Conservation (phyloP, 2,113 vertebrate genomes). For the Montifringilla adamsi region DNA sequence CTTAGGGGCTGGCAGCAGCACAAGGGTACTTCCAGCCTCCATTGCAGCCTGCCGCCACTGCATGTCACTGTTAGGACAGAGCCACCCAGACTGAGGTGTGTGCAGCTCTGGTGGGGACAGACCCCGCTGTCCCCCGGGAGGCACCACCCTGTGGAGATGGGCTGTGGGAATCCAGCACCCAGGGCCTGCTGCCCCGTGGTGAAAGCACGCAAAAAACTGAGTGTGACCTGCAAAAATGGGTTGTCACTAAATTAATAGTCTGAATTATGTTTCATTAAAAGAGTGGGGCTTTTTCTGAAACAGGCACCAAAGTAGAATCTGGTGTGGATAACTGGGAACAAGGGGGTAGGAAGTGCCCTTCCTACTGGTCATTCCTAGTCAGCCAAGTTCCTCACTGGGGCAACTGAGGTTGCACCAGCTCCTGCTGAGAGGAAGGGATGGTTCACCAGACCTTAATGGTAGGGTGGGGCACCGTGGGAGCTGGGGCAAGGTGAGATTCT, state of each 20-base stretch:
- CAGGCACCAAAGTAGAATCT: neutral
- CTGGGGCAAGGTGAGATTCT: neutral
- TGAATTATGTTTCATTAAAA: neutral
- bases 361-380: neutral
- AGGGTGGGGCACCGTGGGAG: fast-evolving
- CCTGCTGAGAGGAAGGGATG: neutral
- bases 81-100: neutral
- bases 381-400: neutral
- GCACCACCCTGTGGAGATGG: neutral
- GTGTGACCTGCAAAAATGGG: neutral
- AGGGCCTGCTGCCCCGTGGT: fast-evolving
- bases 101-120: neutral
- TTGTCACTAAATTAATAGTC: neutral
- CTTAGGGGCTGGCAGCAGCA: neutral
- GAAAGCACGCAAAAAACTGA: neutral
- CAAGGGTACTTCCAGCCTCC: neutral
- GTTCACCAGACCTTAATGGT: neutral
- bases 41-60: conserved; percentile 5
- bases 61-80: conserved; percentile 53
- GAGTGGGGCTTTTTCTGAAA: neutral
- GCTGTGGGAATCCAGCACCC: neutral
- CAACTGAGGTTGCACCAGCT: neutral
- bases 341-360: neutral
- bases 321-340: neutral
- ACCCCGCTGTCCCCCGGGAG: fast-evolving